Conservation (phyloP, 2,797 vertebrate species). For the Pseudopleuronectes americanus region DNA sequence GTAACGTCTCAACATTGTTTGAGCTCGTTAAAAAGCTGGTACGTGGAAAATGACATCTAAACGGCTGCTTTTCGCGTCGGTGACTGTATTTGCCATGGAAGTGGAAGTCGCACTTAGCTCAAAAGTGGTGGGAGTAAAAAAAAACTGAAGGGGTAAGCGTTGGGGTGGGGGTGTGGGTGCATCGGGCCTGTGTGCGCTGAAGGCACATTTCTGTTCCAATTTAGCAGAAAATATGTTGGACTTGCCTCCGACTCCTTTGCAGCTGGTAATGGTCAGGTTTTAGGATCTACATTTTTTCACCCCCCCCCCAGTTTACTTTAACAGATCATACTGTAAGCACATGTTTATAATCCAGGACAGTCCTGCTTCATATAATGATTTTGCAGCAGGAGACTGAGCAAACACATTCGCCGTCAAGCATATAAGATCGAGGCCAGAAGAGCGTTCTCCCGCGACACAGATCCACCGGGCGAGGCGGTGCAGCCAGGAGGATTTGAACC, state of each 20-base stretch:
- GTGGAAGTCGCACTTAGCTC: slow-evolving; percentile 77
- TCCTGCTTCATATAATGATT: slow-evolving; percentile 82
- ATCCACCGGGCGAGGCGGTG: slow-evolving; percentile 40
- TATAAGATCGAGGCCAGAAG: slow-evolving; percentile 69
- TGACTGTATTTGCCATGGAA: slow-evolving; percentile 76
- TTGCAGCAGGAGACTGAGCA: slow-evolving; percentile 79
- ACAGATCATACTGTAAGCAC: slow-evolving; percentile 83
- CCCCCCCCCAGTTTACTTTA: slow-evolving; percentile 76
- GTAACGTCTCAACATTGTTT: slow-evolving; percentile 56
- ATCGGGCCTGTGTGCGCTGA: slow-evolving; percentile 55
- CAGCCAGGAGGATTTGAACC: slow-evolving; percentile 48
- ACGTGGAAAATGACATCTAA: slow-evolving; percentile 77
- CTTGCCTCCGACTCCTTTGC: slow-evolving; percentile 73
- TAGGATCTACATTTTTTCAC: slow-evolving; percentile 70
- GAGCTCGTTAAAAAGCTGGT: slow-evolving; percentile 65
- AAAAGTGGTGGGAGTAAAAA: slow-evolving; percentile 53
- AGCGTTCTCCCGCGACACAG: slow-evolving; percentile 64
- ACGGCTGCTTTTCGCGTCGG: slow-evolving; percentile 47
- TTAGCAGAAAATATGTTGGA: slow-evolving; percentile 83
- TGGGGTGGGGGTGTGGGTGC: slow-evolving; percentile 23
- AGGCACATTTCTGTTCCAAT: slow-evolving; percentile 80
- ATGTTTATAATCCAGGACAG: slow-evolving; percentile 85
- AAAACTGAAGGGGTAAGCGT: slow-evolving; percentile 48
- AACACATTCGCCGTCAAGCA: slow-evolving; percentile 82
- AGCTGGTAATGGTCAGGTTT: slow-evolving; percentile 84